A percentile compares a stretch with the other conserved stretches of the same genome.
Conservation (phyloP, 2,113 vertebrate species). For the Elephantulus edwardii region DNA sequence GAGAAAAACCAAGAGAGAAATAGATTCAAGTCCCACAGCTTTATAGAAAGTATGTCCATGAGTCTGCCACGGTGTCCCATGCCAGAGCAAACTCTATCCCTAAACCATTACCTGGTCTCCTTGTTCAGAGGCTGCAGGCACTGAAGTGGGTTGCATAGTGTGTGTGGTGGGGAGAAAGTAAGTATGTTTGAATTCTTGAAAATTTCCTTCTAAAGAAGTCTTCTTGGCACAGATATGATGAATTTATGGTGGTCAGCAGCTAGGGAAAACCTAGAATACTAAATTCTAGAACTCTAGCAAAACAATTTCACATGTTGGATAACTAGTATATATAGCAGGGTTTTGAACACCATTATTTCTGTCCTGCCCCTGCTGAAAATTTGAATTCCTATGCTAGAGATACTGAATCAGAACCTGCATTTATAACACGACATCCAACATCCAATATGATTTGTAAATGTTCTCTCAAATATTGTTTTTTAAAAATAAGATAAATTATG, state of each 20-base stretch:
- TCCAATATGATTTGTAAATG: no score
- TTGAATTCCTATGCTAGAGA: neutral
- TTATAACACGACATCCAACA: no score
- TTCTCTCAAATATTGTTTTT: no score
- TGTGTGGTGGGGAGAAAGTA: no score
- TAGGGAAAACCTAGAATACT: conserved; percentile 17
- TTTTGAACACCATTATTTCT: neutral
- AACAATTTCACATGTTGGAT: neutral
- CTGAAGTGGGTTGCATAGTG: no score
- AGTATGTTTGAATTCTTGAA: neutral
- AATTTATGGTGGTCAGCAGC: neutral
- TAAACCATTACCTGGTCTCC: no score
- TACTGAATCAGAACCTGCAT: neutral
- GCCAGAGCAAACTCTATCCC: no score
- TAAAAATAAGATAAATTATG: no score
- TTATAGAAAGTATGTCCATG: no score
- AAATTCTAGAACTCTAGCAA: no score
- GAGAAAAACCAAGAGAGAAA: neutral
- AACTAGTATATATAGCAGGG: neutral
- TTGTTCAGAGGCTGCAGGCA: no score
- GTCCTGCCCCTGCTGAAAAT: neutral
- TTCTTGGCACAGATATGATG: neutral
- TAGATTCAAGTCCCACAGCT: neutral
- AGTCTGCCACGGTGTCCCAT: no score
- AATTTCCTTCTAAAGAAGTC: conserved; percentile 30